phyloP scores from a whole-genome alignment of 1,140 invertebrate genomes.

The Caenorhabditis latens region DNA sequence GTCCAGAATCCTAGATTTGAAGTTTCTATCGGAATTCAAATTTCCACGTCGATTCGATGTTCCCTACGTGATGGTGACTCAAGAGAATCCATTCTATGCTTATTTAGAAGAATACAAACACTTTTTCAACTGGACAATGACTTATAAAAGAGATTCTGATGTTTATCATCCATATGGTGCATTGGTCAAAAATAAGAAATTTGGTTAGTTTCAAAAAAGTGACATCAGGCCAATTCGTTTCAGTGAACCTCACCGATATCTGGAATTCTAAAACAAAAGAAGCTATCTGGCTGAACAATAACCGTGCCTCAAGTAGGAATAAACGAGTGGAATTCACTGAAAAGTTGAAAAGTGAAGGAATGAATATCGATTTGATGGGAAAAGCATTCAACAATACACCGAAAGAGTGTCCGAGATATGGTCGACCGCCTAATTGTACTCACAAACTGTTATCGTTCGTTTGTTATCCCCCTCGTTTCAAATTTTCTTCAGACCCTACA shows the following conservation, averaged over 20 bases:
- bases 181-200: background rate
- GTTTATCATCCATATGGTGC: constrained; percentile 54
- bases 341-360: background rate
- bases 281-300: background rate
- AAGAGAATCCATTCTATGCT: background rate
- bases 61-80: background rate
- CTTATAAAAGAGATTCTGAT: constrained; percentile 58
- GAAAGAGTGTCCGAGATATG: background rate
- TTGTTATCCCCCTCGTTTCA: background rate
- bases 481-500: constrained; percentile 89
- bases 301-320: background rate
- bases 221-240: too few species aligned
- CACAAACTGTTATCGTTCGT: too few species aligned
- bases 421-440: too few species aligned
- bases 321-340: background rate
- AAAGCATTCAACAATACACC: background rate
- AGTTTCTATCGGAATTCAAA: background rate
- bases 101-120: background rate
- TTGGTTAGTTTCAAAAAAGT: background rate
- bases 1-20: background rate
- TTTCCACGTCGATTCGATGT: background rate
- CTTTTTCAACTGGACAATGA: constrained; percentile 63
- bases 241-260: background rate
- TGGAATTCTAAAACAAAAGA: constrained; percentile 21
- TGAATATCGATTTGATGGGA: constrained; percentile 5